These are phyloP conservation scores for Amiota mariae DNA, from an alignment of 2,888 invertebrate genomes.

Conservation along the genomic window DNA sequence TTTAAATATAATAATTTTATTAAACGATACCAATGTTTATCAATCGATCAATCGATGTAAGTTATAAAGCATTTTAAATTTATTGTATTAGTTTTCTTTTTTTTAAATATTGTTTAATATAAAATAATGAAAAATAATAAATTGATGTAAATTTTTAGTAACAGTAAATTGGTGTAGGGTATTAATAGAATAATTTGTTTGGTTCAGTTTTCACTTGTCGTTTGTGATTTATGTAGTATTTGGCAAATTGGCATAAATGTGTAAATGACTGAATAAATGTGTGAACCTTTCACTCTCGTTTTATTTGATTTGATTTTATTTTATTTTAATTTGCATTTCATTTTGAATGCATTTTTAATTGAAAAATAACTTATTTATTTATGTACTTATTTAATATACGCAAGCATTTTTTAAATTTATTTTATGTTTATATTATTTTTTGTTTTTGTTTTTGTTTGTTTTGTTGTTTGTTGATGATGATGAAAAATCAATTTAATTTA, in stretches of 20 bases:
- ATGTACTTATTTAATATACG: not conserved
- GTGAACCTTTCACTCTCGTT: not conserved
- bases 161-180: no score
- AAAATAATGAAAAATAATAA: no score
- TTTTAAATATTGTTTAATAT: no score
- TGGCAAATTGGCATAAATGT: not conserved
- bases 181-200: no score
- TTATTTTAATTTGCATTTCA: slow-evolving; percentile 1
- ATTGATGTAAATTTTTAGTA: no score
- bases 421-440: slow-evolving; percentile 9
- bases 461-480: slow-evolving; percentile 3
- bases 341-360: slow-evolving; percentile 23
- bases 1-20: no score
- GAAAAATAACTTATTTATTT: slow-evolving; percentile 28
- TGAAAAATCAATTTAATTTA: slow-evolving; percentile 22
- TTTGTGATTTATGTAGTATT: no score
- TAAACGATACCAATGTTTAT: no score
- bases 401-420: slow-evolving; percentile 13
- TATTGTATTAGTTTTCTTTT: no score
- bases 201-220: no score
- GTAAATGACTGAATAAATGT: not conserved
- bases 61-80: no score
- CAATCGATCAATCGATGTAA: no score
- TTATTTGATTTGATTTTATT: not conserved
- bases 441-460: not conserved